Conservation (phyloP, 2,797 vertebrate species). For the Antennarius maculatus region DNA sequence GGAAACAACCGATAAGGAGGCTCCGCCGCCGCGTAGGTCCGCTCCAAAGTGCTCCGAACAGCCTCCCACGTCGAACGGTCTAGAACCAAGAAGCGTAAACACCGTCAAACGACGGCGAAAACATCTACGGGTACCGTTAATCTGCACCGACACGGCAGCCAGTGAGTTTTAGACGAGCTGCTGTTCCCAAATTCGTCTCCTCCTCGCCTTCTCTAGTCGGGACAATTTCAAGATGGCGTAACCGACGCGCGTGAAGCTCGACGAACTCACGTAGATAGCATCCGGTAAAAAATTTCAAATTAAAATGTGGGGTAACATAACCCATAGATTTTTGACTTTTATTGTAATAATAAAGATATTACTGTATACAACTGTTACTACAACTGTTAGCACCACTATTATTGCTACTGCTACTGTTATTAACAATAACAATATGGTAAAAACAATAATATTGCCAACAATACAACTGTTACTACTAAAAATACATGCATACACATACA, state of each 20-base stretch:
- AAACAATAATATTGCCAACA: no score
- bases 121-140: constrained; percentile 31
- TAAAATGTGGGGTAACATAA: constrained; percentile 10
- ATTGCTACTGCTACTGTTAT: no score
- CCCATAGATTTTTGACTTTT: no score
- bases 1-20: constrained; percentile 46
- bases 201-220: constrained; percentile 65
- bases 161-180: constrained; percentile 57
- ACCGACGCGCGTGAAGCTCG: constrained; percentile 25
- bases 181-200: constrained; percentile 62
- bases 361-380: no score
- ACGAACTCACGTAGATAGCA: rapidly evolving
- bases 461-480: no score
- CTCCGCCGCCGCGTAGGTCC: constrained; percentile 29
- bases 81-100: constrained; percentile 3
- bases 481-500: no score
- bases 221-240: constrained; percentile 81
- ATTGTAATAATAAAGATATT: no score
- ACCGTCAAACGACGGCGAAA: background rate
- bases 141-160: constrained; percentile 32
- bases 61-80: constrained; percentile 14
- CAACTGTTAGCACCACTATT: no score
- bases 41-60: constrained; percentile 43
- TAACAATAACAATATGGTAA: no score
- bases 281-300: constrained; percentile 45